phyloP scores from a whole-genome alignment of 2,797 vertebrate genomes.

The Sebastes hubbsi region DNA sequence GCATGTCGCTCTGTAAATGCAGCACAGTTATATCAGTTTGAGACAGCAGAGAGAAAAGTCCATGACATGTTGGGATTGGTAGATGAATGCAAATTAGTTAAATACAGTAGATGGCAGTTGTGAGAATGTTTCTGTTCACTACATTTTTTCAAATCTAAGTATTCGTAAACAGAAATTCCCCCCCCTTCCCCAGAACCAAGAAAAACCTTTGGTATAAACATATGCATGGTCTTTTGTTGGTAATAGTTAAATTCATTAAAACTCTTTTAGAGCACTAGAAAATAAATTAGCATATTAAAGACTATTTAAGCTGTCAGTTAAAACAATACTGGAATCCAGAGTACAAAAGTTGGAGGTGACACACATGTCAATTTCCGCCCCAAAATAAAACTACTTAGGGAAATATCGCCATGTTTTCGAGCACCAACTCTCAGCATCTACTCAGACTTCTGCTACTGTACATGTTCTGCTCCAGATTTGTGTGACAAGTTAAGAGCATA shows the following conservation, averaged over 20 bases:
- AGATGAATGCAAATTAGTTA: slow-evolving; percentile 11
- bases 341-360: slow-evolving; percentile 68
- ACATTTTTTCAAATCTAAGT: slow-evolving; percentile 22
- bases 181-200: neutral
- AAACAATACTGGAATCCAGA: slow-evolving; percentile 60
- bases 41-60: slow-evolving; percentile 39
- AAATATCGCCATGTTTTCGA: no score
- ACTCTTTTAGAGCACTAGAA: slow-evolving; percentile 62
- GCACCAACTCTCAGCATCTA: no score
- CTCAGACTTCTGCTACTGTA: no score
- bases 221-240: slow-evolving; percentile 28
- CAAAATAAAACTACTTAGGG: no score
- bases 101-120: slow-evolving; percentile 49
- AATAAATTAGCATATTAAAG: slow-evolving; percentile 63
- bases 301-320: slow-evolving; percentile 69
- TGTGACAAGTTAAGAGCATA: no score
- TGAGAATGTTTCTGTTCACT: slow-evolving; percentile 15
- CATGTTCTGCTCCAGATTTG: no score
- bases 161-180: slow-evolving; percentile 53
- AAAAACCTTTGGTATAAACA: slow-evolving; percentile 44
- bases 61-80: slow-evolving; percentile 9
- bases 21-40: slow-evolving; percentile 44
- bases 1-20: slow-evolving; percentile 40
- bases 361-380: no score
- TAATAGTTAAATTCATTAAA: slow-evolving; percentile 51